Conservation (phyloP, 2,797 vertebrate species). For the Anabacerthia variegaticeps region DNA sequence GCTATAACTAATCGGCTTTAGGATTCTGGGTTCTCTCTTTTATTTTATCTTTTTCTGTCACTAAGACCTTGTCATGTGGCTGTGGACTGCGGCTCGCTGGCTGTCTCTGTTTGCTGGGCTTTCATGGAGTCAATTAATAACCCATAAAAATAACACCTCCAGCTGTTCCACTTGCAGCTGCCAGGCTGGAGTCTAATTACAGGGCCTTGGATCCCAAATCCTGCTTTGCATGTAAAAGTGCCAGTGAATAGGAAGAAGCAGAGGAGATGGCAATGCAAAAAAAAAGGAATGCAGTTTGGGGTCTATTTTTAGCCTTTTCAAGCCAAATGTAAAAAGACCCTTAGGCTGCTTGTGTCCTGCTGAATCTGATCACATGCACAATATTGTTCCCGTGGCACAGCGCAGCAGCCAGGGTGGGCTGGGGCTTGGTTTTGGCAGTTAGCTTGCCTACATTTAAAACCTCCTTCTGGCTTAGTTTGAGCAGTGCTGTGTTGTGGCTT, state of each 20-base stretch:
- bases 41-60: slow-evolving; percentile 29
- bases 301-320: slow-evolving; percentile 60
- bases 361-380: slow-evolving; percentile 10
- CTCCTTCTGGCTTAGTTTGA: not conserved
- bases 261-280: not conserved
- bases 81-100: not conserved
- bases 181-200: not conserved
- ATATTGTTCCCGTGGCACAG: not conserved
- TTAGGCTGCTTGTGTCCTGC: slow-evolving; percentile 36
- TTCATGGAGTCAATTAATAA: slow-evolving; percentile 40
- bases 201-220: not conserved
- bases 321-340: slow-evolving; percentile 41
- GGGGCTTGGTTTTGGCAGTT: slow-evolving; percentile 33
- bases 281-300: not conserved
- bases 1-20: slow-evolving; percentile 41
- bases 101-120: not conserved
- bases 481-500: not conserved
- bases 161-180: slow-evolving; percentile 39
- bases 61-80: slow-evolving; percentile 38
- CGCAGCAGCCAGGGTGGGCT: not conserved
- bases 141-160: slow-evolving; percentile 28
- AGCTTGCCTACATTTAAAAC: not conserved
- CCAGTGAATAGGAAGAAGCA: not conserved
- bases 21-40: not conserved
- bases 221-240: not conserved